Evolutionary conservation across 2,113 vertebrate genomes (phyloP).

Genomic region (Cyprinodon tularosa): DNA sequence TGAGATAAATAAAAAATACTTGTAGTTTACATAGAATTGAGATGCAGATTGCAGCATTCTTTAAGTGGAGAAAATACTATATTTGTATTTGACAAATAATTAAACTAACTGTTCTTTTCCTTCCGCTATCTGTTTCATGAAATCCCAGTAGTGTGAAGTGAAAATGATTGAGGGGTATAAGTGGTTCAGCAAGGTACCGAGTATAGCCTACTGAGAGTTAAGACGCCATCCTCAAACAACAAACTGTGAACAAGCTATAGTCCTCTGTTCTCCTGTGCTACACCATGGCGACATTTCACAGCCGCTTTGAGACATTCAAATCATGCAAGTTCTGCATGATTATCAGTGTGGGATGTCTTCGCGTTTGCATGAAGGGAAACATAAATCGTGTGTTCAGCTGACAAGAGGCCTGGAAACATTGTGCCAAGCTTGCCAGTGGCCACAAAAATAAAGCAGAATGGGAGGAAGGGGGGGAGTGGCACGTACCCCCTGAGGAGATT

Average conservation of each 20-base stretch:
- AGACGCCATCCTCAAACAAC: neutral
- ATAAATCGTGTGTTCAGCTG: conserved; percentile 61
- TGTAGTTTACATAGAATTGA: neutral
- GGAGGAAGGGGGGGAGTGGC: conserved; percentile 9
- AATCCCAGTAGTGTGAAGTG: neutral
- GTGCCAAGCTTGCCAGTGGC: conserved; percentile 34
- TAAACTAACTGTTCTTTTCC: neutral
- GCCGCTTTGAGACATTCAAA: conserved; percentile 30
- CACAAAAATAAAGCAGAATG: conserved; percentile 25
- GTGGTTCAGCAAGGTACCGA: neutral
- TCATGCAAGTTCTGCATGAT: conserved; percentile 22
- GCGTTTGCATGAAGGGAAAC: conserved; percentile 22
- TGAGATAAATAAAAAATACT: neutral
- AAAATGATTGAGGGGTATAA: neutral
- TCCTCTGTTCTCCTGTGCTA: neutral
- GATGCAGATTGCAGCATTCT: neutral
- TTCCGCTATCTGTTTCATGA: neutral
- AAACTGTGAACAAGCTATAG: conserved; percentile 16
- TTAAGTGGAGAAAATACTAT: neutral
- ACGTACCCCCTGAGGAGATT: conserved; percentile 53
- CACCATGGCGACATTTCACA: conserved; percentile 12
- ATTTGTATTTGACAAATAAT: neutral
- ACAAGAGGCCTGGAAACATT: conserved; percentile 24
- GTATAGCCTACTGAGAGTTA: neutral
- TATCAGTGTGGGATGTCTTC: conserved; percentile 35